These are phyloP conservation scores for Tetramorium parvispinum DNA, from an alignment of 1,140 invertebrate genomes.

Conservation along the genomic window DNA sequence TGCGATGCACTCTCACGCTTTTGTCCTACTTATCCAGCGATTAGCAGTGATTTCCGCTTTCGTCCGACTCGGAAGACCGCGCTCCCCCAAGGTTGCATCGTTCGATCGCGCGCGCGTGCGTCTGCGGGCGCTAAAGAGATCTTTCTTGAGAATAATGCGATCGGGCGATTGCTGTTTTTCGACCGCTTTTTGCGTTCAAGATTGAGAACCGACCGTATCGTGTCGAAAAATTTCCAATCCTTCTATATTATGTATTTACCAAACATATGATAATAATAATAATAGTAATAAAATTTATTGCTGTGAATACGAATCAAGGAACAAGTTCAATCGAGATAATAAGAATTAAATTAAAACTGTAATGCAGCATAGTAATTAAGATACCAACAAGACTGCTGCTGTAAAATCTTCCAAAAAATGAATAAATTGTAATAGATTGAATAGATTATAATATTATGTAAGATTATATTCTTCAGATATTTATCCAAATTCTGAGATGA, in stretches of 20 bases:
- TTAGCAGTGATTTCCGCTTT: slow-evolving; percentile 78
- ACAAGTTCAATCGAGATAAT: too few species aligned
- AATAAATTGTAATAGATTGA: too few species aligned
- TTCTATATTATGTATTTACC: too few species aligned
- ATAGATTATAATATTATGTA: too few species aligned
- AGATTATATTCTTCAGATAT: background rate
- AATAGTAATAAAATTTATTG: too few species aligned
- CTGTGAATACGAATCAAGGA: too few species aligned
- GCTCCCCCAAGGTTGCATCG: slow-evolving; percentile 74
- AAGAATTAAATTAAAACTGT: too few species aligned
- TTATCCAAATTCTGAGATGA: background rate
- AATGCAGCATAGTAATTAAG: too few species aligned
- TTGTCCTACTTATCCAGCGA: slow-evolving; percentile 77
- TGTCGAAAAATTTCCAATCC: background rate
- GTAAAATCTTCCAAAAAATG: too few species aligned
- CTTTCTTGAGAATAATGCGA: background rate
- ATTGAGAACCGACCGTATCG: too few species aligned
- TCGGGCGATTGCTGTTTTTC: background rate
- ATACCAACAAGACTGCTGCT: too few species aligned
- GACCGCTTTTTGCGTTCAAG: background rate
- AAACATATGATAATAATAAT: too few species aligned
- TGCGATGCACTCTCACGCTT: slow-evolving; percentile 66
- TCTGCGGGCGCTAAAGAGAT: background rate
- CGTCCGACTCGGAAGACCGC: slow-evolving; percentile 76
- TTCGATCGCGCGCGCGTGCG: slow-evolving; percentile 39